phyloP scores from a whole-genome alignment of 2,888 invertebrate genomes.

The Sesia bembeciformis region DNA sequence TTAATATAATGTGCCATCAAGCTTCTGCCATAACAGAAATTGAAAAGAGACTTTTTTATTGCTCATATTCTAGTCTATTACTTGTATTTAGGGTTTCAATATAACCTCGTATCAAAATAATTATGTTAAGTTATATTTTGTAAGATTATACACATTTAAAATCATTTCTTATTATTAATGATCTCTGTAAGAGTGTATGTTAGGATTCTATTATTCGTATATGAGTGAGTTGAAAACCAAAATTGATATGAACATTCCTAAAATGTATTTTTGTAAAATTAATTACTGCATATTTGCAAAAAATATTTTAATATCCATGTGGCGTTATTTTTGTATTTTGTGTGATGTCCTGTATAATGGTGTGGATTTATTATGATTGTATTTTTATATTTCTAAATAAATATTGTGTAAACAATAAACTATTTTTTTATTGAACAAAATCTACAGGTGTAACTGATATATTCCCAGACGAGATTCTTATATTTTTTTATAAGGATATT shows the following conservation, averaged over 20 bases:
- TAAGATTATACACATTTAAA: neutral
- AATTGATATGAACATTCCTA: constrained; percentile 47
- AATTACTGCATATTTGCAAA: constrained; percentile 10
- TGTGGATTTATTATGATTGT: constrained; percentile 1
- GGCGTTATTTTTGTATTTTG: neutral
- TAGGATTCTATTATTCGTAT: constrained; percentile 4
- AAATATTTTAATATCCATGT: too few relatives aligned
- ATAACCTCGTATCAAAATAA: neutral
- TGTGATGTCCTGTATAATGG: neutral
- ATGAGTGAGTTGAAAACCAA: constrained; percentile 17
- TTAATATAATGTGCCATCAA: constrained; percentile 40
- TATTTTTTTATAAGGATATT: too few relatives aligned
- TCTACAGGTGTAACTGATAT: too few relatives aligned
- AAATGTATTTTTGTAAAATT: constrained; percentile 6
- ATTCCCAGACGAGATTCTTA: too few relatives aligned
- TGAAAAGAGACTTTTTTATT: constrained; percentile 54
- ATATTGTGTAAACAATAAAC: constrained; percentile 2
- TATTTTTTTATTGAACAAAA: too few relatives aligned
- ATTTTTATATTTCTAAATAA: constrained; percentile 6
- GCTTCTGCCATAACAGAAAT: constrained; percentile 45
- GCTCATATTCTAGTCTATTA: constrained; percentile 69
- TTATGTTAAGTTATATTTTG: neutral
- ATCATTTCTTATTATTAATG: constrained; percentile 14
- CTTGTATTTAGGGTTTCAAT: neutral
- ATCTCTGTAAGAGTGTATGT: constrained; percentile 33